Evolutionary conservation across 2,888 invertebrate genomes (phyloP).

Genomic region (Gastracanthus pulcherrimus): DNA sequence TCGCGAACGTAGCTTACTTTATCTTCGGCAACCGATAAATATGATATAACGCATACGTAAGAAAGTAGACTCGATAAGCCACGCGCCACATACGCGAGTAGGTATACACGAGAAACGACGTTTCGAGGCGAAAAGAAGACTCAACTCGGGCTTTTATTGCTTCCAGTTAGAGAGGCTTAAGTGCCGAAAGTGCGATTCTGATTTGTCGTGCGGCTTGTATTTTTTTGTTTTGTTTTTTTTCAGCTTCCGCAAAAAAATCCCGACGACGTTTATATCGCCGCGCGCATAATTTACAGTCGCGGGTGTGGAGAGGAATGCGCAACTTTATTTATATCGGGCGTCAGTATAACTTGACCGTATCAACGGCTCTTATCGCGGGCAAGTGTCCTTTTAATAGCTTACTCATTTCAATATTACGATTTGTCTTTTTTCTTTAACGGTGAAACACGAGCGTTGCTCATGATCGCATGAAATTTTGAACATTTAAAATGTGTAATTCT

Average conservation of each 20-base stretch:
- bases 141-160: slow-evolving; percentile 4
- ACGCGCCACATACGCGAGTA: not conserved
- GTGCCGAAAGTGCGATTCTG: slow-evolving; percentile 19
- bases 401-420: not conserved
- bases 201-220: not conserved
- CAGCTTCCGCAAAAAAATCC: not conserved
- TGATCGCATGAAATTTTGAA: not conserved
- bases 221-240: no score
- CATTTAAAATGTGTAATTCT: no score
- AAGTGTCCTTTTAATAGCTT: slow-evolving; percentile 33
- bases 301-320: slow-evolving; percentile 17
- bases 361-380: slow-evolving; percentile 26
- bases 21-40: slow-evolving; percentile 25
- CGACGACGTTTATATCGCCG: slow-evolving; percentile 18
- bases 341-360: slow-evolving; percentile 5
- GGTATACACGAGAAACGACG: no score
- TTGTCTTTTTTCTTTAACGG: not conserved
- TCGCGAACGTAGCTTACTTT: not conserved
- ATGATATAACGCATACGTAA: slow-evolving; percentile 11
- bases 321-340: slow-evolving; percentile 6
- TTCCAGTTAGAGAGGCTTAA: not conserved
- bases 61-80: slow-evolving; percentile 30
- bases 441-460: no score
- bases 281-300: slow-evolving; percentile 22
- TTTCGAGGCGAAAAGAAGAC: not conserved